phyloP scores from a whole-genome alignment of 2,797 vertebrate genomes.

The Staurois parvus region DNA sequence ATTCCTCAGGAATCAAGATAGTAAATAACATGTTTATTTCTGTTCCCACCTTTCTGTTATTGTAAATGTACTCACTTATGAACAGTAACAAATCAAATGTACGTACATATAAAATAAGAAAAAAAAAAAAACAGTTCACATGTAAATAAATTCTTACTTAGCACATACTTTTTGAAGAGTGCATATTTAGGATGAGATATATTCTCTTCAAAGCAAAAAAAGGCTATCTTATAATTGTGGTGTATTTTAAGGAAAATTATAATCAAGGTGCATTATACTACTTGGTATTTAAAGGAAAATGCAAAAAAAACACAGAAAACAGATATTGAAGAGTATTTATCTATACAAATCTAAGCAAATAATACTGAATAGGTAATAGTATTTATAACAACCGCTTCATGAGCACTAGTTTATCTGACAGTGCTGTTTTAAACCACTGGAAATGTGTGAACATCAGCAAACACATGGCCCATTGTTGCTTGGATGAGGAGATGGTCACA shows the following conservation, averaged over 20 bases:
- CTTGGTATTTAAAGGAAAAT: not conserved
- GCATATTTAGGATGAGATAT: slow-evolving; percentile 77
- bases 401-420: no score
- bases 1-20: slow-evolving; percentile 58
- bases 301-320: not conserved
- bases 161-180: slow-evolving; percentile 79
- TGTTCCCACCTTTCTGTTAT: slow-evolving; percentile 46
- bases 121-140: not conserved
- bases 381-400: no score
- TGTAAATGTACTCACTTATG: slow-evolving; percentile 28
- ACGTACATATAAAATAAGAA: no score
- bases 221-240: no score
- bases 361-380: not conserved
- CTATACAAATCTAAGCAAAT: not conserved
- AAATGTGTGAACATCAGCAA: no score
- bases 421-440: no score
- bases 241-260: not conserved
- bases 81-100: not conserved
- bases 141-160: slow-evolving; percentile 72
- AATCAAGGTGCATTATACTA: not conserved
- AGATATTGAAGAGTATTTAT: not conserved
- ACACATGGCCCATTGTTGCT: no score
- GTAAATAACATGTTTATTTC: slow-evolving; percentile 29
- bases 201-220: slow-evolving; percentile 70
- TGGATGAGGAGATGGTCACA: no score